phyloP scores from a whole-genome alignment of 2,113 vertebrate genomes.

The Dolichallabes microphthalmus region DNA sequence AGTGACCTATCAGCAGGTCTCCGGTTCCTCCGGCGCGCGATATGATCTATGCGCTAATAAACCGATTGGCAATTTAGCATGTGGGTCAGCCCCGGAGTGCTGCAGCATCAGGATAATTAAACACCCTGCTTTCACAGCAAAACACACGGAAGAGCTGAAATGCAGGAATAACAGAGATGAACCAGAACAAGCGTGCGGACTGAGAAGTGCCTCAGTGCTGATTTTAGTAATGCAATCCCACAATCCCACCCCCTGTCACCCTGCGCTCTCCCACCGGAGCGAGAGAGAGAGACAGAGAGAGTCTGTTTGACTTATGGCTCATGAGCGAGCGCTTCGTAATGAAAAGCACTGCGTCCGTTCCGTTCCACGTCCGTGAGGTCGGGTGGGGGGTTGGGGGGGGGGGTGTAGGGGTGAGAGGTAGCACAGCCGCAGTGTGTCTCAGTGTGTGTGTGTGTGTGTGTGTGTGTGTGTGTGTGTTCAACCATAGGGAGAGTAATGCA shows the following conservation, averaged over 20 bases:
- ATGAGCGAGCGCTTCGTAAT: slow-evolving; percentile 11
- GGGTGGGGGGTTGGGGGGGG: neutral
- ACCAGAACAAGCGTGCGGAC: too few relatives aligned
- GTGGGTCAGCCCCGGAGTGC: neutral
- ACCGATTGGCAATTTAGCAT: neutral
- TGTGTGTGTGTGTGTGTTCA: slow-evolving; percentile 6
- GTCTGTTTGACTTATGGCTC: slow-evolving; percentile 33
- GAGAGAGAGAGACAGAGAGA: neutral
- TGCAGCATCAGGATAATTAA: slow-evolving; percentile 36
- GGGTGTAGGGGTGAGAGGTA: slow-evolving; percentile 19
- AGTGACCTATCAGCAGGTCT: slow-evolving; percentile 7
- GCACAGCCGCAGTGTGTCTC: slow-evolving; percentile 47
- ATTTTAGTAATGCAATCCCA: slow-evolving; percentile 33
- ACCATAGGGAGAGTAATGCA: neutral
- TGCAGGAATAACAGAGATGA: neutral
- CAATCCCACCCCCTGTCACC: neutral
- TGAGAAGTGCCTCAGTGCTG: slow-evolving; percentile 20
- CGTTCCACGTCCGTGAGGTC: slow-evolving; percentile 23
- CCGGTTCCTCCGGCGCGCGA: neutral
- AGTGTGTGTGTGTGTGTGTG: slow-evolving; percentile 15
- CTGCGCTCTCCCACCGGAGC: neutral
- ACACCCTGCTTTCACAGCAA: slow-evolving; percentile 19
- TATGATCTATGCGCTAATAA: slow-evolving; percentile 2
- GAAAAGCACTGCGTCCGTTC: slow-evolving; percentile 41
- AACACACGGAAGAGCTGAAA: slow-evolving; percentile 20